Percentiles rank a stretch among this genome's conserved stretches.
phyloP scores from a whole-genome alignment of 2,113 vertebrate species.

The Podilymbus podiceps region DNA sequence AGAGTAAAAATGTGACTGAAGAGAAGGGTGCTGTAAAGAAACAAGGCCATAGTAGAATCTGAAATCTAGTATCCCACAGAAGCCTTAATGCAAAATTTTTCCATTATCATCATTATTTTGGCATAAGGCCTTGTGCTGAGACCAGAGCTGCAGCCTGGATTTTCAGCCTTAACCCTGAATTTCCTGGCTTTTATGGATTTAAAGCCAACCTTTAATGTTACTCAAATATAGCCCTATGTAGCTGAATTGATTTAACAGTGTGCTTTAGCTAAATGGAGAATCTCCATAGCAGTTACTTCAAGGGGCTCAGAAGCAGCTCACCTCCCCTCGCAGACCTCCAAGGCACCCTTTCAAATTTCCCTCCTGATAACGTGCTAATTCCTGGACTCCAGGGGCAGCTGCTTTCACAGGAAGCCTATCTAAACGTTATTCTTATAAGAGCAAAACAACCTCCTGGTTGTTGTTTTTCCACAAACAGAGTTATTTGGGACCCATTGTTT shows the following conservation, averaged over 20 bases:
- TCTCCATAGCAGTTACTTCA: neutral
- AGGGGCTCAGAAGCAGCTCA: neutral
- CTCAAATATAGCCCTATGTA: neutral
- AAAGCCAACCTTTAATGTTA: neutral
- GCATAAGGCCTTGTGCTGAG: neutral
- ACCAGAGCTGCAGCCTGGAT: neutral
- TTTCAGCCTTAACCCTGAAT: constrained; percentile 40
- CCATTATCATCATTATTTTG: neutral
- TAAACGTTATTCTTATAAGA: neutral
- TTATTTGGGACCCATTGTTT: neutral
- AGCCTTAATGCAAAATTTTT: neutral
- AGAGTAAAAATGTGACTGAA: neutral
- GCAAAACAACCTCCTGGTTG: neutral
- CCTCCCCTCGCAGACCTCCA: neutral
- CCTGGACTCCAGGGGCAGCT: neutral
- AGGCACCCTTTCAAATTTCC: neutral
- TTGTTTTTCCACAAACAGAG: neutral
- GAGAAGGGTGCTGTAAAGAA: neutral
- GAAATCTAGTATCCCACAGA: neutral
- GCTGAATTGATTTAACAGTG: constrained; percentile 24
- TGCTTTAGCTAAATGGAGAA: neutral
- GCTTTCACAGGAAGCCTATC: neutral
- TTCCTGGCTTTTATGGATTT: constrained; percentile 11
- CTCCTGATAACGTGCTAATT: neutral
- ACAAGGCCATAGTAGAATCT: neutral